A percentile compares a stretch with the other conserved stretches of the same genome.
These are phyloP conservation scores for Anarrhichthys ocellatus DNA, from an alignment of 2,113 vertebrate genomes.

Conservation along the genomic window DNA sequence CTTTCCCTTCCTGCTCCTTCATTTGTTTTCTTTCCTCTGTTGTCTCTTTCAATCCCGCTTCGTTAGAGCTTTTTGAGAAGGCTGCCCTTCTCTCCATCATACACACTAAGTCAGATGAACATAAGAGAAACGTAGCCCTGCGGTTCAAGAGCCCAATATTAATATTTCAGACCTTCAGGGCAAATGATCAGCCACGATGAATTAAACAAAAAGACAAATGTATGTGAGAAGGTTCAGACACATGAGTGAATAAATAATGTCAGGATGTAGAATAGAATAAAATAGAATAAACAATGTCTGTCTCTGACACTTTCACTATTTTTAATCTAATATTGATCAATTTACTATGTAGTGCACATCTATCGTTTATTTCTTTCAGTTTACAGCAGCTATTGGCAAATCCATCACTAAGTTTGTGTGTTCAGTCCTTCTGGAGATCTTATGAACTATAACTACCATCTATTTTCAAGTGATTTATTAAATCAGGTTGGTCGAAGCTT, in stretches of 20 bases:
- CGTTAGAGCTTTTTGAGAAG: slow-evolving; percentile 17
- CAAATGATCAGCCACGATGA: slow-evolving; percentile 63
- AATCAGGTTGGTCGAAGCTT: not conserved
- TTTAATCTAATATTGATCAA: not conserved
- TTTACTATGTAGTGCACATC: not conserved
- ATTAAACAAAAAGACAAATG: slow-evolving; percentile 73
- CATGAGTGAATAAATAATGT: slow-evolving; percentile 43
- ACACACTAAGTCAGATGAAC: slow-evolving; percentile 48
- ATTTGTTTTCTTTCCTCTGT: slow-evolving; percentile 69
- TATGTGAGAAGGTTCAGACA: slow-evolving; percentile 40
- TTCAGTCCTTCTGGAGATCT: not conserved
- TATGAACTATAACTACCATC: not conserved
- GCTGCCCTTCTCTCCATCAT: slow-evolving; percentile 3
- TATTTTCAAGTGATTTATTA: not conserved
- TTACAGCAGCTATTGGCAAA: not conserved
- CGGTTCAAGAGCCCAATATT: slow-evolving; percentile 70
- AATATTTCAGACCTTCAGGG: slow-evolving; percentile 78
- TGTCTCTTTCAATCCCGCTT: slow-evolving; percentile 29
- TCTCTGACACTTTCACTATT: not conserved
- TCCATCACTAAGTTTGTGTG: not conserved
- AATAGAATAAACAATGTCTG: slow-evolving; percentile 4
- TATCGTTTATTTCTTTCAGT: not conserved
- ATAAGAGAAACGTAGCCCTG: slow-evolving; percentile 31
- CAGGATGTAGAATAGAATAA: slow-evolving; percentile 18
- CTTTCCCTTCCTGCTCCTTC: slow-evolving; percentile 10